phyloP scores from a whole-genome alignment of 2,797 vertebrate genomes.

The Chaetodon trifasciatus region DNA sequence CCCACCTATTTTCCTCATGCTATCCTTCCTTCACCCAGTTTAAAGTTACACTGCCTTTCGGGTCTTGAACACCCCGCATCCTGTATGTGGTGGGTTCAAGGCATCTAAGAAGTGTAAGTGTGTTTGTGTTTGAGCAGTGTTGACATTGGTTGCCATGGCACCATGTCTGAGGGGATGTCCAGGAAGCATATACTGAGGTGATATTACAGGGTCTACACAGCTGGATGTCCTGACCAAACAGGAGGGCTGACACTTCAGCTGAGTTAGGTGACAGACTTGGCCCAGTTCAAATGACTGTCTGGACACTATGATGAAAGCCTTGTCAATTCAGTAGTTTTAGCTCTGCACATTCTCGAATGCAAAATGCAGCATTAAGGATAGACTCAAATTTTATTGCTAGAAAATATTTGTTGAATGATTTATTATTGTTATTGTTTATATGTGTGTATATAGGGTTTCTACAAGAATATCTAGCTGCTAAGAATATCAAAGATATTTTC shows the following conservation, averaged over 20 bases:
- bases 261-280: conserved; percentile 65
- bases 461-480: background rate
- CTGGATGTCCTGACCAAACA: conserved; percentile 74
- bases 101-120: conserved; percentile 66
- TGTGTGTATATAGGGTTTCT: background rate
- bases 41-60: conserved; percentile 76
- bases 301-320: conserved; percentile 60
- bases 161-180: conserved; percentile 74
- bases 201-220: conserved; percentile 75
- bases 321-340: conserved; percentile 37
- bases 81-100: conserved; percentile 64
- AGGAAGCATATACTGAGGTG: conserved; percentile 65
- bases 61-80: conserved; percentile 57
- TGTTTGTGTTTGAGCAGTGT: conserved; percentile 80
- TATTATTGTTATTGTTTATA: background rate
- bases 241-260: conserved; percentile 60
- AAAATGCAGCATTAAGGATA: background rate
- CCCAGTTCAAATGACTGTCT: conserved; percentile 73
- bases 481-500: background rate
- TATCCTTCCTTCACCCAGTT: conserved; percentile 64
- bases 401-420: background rate
- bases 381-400: background rate
- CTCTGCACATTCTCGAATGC: conserved; percentile 29
- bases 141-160: conserved; percentile 76
- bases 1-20: conserved; percentile 76